These are phyloP conservation scores for Tychaedon coryphoeus DNA, from an alignment of 2,113 vertebrate species.

Conservation along the genomic window DNA sequence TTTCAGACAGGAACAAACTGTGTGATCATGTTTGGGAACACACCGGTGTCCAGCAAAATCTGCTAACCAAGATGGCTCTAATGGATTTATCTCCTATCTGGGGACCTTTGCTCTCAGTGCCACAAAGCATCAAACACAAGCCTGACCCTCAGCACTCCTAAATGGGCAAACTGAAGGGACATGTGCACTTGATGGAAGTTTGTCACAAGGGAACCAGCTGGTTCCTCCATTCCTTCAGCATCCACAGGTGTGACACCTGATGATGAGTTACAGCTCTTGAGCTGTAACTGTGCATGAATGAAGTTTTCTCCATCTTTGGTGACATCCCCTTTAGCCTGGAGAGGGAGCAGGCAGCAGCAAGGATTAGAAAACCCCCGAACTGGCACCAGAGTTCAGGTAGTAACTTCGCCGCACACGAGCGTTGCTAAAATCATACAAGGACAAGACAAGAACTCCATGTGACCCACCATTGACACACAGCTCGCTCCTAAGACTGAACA, in stretches of 20 bases:
- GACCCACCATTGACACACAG: rapidly evolving
- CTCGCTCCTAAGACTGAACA: neutral
- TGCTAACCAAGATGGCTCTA: neutral
- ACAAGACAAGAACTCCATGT: neutral
- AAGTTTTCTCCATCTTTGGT: neutral
- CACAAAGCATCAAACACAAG: neutral
- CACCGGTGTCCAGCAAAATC: neutral
- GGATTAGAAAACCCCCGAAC: neutral
- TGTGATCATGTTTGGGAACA: neutral
- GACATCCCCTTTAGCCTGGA: neutral
- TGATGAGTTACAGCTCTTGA: neutral
- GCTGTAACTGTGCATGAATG: neutral
- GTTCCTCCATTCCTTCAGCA: neutral
- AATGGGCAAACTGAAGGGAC: neutral
- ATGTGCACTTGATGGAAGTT: neutral
- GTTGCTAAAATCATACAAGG: neutral
- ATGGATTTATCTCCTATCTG: neutral
- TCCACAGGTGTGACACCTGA: neutral
- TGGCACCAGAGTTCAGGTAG: neutral
- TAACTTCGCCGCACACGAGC: neutral
- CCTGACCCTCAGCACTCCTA: neutral
- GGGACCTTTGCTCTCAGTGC: neutral
- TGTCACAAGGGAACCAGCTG: neutral
- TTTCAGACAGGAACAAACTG: neutral
- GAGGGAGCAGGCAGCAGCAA: neutral